A percentile compares a stretch with the other conserved stretches of the same genome.
Evolutionary conservation across 2,888 invertebrate genomes (phyloP).

Genomic region (Rotaria sp.): DNA sequence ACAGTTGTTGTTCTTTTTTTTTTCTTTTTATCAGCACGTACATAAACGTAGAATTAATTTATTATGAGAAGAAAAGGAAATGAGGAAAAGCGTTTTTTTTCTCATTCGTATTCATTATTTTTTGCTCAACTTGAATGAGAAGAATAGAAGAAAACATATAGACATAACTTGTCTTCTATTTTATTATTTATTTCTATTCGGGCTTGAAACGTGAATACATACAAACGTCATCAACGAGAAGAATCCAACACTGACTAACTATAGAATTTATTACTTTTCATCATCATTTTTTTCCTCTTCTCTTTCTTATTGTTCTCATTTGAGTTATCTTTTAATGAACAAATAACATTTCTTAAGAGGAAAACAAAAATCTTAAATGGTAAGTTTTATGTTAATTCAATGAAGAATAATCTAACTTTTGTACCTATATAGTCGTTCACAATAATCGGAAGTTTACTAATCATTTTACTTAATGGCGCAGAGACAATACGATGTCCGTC

Average conservation of each 20-base stretch:
- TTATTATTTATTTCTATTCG: not conserved
- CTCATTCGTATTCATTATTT: not conserved
- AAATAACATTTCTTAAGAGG: not conserved
- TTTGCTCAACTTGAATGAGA: not conserved
- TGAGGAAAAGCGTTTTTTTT: not conserved
- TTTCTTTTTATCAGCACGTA: not conserved
- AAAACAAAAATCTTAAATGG: not conserved
- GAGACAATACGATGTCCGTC: not conserved
- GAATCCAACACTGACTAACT: not conserved
- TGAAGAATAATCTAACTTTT: not conserved
- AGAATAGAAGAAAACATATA: not conserved
- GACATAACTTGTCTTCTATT: not conserved
- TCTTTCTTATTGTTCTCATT: not conserved
- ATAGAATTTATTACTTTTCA: not conserved
- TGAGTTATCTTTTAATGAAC: not conserved
- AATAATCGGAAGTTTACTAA: not conserved
- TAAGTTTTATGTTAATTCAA: not conserved
- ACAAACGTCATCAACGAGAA: not conserved
- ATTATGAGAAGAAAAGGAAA: not conserved
- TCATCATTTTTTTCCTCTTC: not conserved
- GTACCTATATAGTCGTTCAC: not conserved
- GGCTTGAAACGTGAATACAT: not conserved
- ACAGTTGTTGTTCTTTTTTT: not conserved
- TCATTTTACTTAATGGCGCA: not conserved
- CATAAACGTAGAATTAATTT: not conserved